Percentiles rank a stretch among this genome's conserved stretches.
Conservation (phyloP, 2,797 vertebrate genomes). For the Cetoscarus ocellatus region DNA sequence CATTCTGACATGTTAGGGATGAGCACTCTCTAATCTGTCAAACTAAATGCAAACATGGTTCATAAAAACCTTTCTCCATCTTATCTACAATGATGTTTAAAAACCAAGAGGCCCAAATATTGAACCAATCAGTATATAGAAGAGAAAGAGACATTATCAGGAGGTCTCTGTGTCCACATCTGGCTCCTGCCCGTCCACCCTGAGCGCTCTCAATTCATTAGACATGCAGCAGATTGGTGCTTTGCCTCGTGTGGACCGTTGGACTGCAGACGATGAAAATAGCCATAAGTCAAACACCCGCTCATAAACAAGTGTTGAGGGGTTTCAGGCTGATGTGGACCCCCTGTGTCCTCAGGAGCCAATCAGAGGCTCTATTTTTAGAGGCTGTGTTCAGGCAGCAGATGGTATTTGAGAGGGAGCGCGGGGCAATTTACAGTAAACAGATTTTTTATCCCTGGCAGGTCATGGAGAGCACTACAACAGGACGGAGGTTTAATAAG, state of each 20-base stretch:
- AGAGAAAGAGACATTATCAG: no score
- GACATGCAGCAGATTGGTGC: slow-evolving; percentile 40
- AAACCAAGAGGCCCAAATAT: no score
- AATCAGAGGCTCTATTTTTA: slow-evolving; percentile 85
- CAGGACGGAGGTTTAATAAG: slow-evolving; percentile 81
- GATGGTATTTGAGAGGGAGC: slow-evolving; percentile 90
- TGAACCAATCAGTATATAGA: no score
- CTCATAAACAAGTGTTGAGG: slow-evolving; percentile 53
- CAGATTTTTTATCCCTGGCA: slow-evolving; percentile 95
- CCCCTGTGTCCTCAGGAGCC: slow-evolving; percentile 71
- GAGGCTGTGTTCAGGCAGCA: slow-evolving; percentile 83
- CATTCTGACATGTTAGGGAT: no score
- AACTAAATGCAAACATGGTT: no score
- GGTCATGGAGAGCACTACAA: slow-evolving; percentile 90
- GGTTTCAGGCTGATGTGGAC: slow-evolving; percentile 58
- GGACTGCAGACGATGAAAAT: slow-evolving; percentile 41
- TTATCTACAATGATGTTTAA: no score
- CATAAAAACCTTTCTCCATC: no score
- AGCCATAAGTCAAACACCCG: slow-evolving; percentile 32
- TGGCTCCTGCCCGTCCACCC: no score
- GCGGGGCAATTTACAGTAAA: slow-evolving; percentile 93
- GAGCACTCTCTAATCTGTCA: no score
- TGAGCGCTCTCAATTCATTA: slow-evolving; percentile 13
- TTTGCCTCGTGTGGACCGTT: slow-evolving; percentile 12
- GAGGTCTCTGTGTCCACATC: no score